Evolutionary conservation across 2,797 vertebrate genomes (phyloP).

Genomic region (Chelon labrosus): DNA sequence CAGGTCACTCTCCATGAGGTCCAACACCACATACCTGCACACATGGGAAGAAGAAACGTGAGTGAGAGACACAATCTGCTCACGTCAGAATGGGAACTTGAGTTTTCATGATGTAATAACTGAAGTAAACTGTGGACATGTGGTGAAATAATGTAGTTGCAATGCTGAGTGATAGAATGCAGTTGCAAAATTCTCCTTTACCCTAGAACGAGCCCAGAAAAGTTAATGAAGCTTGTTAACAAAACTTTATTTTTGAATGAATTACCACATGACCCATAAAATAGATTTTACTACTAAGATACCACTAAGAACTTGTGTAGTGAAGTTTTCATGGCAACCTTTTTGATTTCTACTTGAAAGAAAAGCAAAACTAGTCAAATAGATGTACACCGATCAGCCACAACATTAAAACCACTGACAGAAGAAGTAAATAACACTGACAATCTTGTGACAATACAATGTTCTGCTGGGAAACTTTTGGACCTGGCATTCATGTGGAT

Average conservation of each 20-base stretch:
- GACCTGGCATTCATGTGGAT: no score
- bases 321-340: background rate
- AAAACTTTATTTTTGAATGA: background rate
- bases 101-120: background rate
- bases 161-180: background rate
- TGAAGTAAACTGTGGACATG: background rate
- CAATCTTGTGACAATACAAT: no score
- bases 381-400: no score
- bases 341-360: background rate
- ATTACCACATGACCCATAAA: no score
- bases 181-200: background rate
- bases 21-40: slow-evolving; percentile 92
- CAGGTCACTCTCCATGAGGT: slow-evolving; percentile 95
- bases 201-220: background rate
- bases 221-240: background rate
- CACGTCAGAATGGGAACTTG: background rate
- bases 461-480: no score
- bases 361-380: background rate
- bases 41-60: slow-evolving; percentile 11
- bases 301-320: no score
- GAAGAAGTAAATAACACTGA: no score
- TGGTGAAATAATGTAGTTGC: background rate
- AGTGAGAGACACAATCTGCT: background rate
- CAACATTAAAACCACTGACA: no score
- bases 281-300: no score